Conservation (phyloP, 1,140 invertebrate species). For the Forficula auricularia region DNA sequence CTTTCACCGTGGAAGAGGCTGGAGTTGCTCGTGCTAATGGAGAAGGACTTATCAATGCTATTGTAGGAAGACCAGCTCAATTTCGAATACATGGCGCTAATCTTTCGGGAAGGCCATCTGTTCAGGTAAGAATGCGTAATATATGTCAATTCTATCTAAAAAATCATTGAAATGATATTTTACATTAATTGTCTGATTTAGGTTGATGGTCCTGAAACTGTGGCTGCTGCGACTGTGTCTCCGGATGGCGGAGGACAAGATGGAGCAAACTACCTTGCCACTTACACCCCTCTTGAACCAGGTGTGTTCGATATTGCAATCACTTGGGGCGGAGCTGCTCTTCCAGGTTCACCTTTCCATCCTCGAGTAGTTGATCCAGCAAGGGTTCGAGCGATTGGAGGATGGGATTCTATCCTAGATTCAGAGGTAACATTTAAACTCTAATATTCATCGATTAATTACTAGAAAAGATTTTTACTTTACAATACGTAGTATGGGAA, state of each 20-base stretch:
- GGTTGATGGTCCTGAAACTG: slow-evolving; percentile 48
- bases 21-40: slow-evolving; percentile 41
- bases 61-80: slow-evolving; percentile 27
- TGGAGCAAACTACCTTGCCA: slow-evolving; percentile 37
- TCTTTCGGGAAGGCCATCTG: not conserved
- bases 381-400: slow-evolving; percentile 51
- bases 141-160: too few species aligned
- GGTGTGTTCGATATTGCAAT: slow-evolving; percentile 55
- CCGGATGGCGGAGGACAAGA: slow-evolving; percentile 30
- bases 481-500: too few species aligned
- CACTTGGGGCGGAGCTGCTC: slow-evolving; percentile 39
- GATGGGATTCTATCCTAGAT: slow-evolving; percentile 63
- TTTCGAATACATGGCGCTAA: slow-evolving; percentile 15
- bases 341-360: slow-evolving; percentile 50
- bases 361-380: slow-evolving; percentile 48
- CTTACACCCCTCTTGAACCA: slow-evolving; percentile 49
- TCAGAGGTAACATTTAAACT: too few species aligned
- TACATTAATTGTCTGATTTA: too few species aligned
- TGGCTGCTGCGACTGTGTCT: slow-evolving; percentile 36
- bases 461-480: too few species aligned
- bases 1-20: slow-evolving; percentile 41
- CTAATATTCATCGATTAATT: too few species aligned
- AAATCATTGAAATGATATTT: too few species aligned
- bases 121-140: too few species aligned
- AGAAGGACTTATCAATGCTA: slow-evolving; percentile 38